Evolutionary conservation across 2,888 invertebrate species (phyloP).

Genomic region (Malachius bipustulatus): DNA sequence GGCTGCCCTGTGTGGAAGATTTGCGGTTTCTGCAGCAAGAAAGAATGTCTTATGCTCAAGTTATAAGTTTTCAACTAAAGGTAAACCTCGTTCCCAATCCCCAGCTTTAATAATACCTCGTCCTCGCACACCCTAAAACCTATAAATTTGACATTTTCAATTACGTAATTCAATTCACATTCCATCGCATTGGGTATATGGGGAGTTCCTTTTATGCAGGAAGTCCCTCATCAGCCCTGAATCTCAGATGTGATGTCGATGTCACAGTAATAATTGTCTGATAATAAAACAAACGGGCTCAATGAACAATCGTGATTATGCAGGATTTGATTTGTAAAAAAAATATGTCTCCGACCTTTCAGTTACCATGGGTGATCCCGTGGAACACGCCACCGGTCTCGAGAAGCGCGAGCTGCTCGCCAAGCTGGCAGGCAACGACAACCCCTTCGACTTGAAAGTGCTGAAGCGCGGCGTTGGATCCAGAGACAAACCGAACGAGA

Average conservation of each 20-base stretch:
- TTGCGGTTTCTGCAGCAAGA: slow-evolving; percentile 51
- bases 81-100: slow-evolving; percentile 46
- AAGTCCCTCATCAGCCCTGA: too few relatives aligned
- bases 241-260: too few relatives aligned
- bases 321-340: too few relatives aligned
- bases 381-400: slow-evolving; percentile 88
- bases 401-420: slow-evolving; percentile 85
- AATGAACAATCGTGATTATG: too few relatives aligned
- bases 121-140: not conserved
- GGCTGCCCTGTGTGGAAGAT: slow-evolving; percentile 66
- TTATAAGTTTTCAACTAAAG: slow-evolving; percentile 50
- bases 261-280: too few relatives aligned
- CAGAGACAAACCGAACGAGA: slow-evolving; percentile 72
- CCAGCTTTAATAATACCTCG: slow-evolving; percentile 25
- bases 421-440: slow-evolving; percentile 74
- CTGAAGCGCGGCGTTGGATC: slow-evolving; percentile 70
- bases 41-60: slow-evolving; percentile 51
- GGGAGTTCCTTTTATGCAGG: too few relatives aligned
- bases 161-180: slow-evolving; percentile 38
- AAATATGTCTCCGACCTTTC: too few relatives aligned
- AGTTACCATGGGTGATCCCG: slow-evolving; percentile 71
- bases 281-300: too few relatives aligned
- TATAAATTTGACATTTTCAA: slow-evolving; percentile 15
- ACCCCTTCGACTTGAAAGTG: slow-evolving; percentile 76
- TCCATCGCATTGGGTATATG: too few relatives aligned